phyloP scores from a whole-genome alignment of 2,797 vertebrate genomes.

The Periophthalmus magnuspinnatus region DNA sequence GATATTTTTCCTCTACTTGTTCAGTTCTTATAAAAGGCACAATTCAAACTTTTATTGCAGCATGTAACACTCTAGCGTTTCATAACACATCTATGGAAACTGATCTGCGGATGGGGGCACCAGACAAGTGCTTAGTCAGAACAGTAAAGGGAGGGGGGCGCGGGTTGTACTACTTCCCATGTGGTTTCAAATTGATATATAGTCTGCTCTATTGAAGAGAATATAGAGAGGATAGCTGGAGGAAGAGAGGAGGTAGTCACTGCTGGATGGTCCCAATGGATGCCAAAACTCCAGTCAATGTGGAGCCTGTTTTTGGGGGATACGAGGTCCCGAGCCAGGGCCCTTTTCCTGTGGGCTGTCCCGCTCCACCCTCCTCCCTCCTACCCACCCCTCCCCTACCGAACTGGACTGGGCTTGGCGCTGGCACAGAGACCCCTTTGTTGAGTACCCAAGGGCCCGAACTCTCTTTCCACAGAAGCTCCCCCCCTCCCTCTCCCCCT shows the following conservation, averaged over 20 bases:
- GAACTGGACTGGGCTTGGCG: conserved; percentile 91
- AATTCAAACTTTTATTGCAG: not conserved
- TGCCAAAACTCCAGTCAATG: conserved; percentile 95
- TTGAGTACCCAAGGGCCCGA: conserved; percentile 84
- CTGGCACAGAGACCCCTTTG: conserved; percentile 95
- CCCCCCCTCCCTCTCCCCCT: conserved; percentile 60
- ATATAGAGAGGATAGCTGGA: conserved; percentile 2
- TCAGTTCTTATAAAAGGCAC: not conserved
- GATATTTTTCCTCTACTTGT: not conserved
- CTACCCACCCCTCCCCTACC: conserved; percentile 73
- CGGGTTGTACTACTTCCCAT: conserved; percentile 1
- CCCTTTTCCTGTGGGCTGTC: conserved; percentile 94
- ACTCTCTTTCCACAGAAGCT: conserved; percentile 77
- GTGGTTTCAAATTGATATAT: not conserved
- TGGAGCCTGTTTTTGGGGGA: conserved; percentile 86
- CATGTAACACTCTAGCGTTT: not conserved
- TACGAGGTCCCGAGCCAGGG: conserved; percentile 86
- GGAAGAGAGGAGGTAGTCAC: conserved; percentile 64
- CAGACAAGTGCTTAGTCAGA: conserved; percentile 96
- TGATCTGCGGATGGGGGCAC: conserved; percentile 72
- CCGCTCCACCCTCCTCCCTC: conserved; percentile 54
- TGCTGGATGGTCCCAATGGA: conserved; percentile 75
- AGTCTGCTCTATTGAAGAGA: not conserved
- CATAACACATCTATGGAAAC: not conserved
- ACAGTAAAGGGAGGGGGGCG: conserved; percentile 84